Evolutionary conservation across 2,888 invertebrate genomes (phyloP), one percentile per base, ranked within the genome.

Genomic region (Portevinia maculata): DNA sequence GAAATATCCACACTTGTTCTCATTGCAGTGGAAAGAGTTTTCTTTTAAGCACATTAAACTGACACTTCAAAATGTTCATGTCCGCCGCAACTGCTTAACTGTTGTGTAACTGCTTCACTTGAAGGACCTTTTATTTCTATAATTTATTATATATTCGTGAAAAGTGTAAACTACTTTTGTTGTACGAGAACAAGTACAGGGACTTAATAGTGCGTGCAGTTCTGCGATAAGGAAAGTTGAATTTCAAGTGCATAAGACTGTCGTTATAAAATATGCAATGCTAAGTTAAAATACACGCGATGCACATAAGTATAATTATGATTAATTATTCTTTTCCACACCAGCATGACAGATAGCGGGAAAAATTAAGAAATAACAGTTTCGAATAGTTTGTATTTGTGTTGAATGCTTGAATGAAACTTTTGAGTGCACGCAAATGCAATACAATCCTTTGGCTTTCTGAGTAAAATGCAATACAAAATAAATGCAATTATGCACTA

Each of bases 201-300:
- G 70, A 75, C 37, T 83, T 52, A 46, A 39, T 65, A 57, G 53
- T 73, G 83, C 83, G 78, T 83, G 83, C 73, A 67, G 37, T 34
- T 19, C 55, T 55, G 71, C 78, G 83, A 83, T 83, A 83, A 83
- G 67, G 37, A 62, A 78, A 70, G 52, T 71, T 83, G n/a, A 34
- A 17, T 67, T 78, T 62, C 67, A 73, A 67, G 55, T 57, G 76
- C 70, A 76, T 57, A 48, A 37, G 48, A 41, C 48, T 67, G 78
- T 64, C 65, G 71, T 60, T 76, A 69, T 76, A 59, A 81, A 78
- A 78, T 83, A 83, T 83, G 83, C 71, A 62, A 57, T 78, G 67
- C 19, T 67, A 41, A 71, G 60, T 71, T 37, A n/a, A 62, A 83
- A 48, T 67, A 44, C 83, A 78, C 83, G 83, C 78, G 53, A 83